Conservation (phyloP, 2,888 invertebrate species). For the Timandra comae region DNA sequence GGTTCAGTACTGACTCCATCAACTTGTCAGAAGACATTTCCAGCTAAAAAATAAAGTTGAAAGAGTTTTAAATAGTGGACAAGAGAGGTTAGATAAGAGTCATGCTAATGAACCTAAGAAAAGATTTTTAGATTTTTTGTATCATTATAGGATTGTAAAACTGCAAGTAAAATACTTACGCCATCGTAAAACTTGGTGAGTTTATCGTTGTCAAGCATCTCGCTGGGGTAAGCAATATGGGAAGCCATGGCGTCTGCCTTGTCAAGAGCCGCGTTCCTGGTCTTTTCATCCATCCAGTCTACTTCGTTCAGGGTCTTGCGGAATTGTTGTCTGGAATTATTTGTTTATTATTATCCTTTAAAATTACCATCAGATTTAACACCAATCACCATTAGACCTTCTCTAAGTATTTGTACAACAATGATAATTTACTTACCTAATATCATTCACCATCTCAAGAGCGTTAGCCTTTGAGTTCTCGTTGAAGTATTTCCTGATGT, state of each 20-base stretch:
- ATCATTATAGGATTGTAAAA: no score
- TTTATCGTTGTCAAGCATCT: slow-evolving; percentile 88
- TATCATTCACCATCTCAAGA: slow-evolving; percentile 91
- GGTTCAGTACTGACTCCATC: slow-evolving; percentile 84
- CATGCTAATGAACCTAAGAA: no score
- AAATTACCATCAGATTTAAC: no score
- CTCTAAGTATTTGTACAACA: not conserved
- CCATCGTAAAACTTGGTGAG: slow-evolving; percentile 86
- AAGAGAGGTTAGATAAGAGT: no score
- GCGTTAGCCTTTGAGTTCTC: slow-evolving; percentile 89
- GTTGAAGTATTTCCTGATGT: slow-evolving; percentile 91
- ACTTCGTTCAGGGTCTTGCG: slow-evolving; percentile 85
- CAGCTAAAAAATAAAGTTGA: slow-evolving; percentile 60
- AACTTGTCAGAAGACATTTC: slow-evolving; percentile 83
- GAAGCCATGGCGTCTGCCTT: slow-evolving; percentile 90
- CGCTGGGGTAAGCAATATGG: slow-evolving; percentile 95
- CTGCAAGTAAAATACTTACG: slow-evolving; percentile 74
- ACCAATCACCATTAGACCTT: no score
- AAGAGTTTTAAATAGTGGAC: no score
- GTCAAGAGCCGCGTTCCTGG: slow-evolving; percentile 84
- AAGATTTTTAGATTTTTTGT: no score
- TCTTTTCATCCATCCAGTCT: slow-evolving; percentile 95
- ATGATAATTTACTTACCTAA: slow-evolving; percentile 67
- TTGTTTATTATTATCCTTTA: no score
- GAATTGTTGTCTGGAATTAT: slow-evolving; percentile 82